phyloP scores from a whole-genome alignment of 2,888 invertebrate species.

The Platycheirus albimanus region DNA sequence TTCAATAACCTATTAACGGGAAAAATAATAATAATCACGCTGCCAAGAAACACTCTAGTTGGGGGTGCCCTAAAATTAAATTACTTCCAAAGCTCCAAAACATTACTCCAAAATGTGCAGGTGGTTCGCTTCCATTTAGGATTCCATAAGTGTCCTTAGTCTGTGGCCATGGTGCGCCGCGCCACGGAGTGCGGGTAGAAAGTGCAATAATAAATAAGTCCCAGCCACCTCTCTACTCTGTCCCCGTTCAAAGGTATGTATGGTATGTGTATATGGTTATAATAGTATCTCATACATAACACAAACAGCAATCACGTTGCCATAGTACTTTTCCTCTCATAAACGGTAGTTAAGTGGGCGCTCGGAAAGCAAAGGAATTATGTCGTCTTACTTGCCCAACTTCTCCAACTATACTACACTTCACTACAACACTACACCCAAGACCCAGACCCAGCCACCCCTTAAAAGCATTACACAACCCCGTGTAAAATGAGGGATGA shows the following conservation, averaged over 20 bases:
- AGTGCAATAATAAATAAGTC: constrained; percentile 72
- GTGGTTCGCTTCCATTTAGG: constrained; percentile 42
- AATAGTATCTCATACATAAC: no score
- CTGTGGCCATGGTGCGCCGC: no score
- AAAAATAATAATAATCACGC: constrained; percentile 47
- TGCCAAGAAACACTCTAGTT: constrained; percentile 41
- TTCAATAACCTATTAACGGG: constrained; percentile 44
- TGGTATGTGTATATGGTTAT: constrained; percentile 8
- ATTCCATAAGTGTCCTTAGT: constrained; percentile 43
- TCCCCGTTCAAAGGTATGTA: constrained; percentile 28
- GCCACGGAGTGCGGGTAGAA: no score
- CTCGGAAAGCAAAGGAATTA: constrained; percentile 37
- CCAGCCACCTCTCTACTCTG: constrained; percentile 18
- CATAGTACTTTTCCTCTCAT: constrained; percentile 57
- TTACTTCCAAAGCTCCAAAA: constrained; percentile 15
- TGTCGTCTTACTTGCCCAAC: constrained; percentile 31
- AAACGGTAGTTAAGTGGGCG: constrained; percentile 62
- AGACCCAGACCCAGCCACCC: background rate
- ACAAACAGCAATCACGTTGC: constrained; percentile 18
- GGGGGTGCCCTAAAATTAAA: constrained; percentile 53
- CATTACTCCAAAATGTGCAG: constrained; percentile 41
- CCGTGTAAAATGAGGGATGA: constrained; percentile 51
- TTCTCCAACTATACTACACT: constrained; percentile 16
- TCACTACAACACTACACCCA: constrained; percentile 9
- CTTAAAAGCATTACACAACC: constrained; percentile 28